Conservation (phyloP, 2,797 vertebrate genomes). For the Pangasius djambal region DNA sequence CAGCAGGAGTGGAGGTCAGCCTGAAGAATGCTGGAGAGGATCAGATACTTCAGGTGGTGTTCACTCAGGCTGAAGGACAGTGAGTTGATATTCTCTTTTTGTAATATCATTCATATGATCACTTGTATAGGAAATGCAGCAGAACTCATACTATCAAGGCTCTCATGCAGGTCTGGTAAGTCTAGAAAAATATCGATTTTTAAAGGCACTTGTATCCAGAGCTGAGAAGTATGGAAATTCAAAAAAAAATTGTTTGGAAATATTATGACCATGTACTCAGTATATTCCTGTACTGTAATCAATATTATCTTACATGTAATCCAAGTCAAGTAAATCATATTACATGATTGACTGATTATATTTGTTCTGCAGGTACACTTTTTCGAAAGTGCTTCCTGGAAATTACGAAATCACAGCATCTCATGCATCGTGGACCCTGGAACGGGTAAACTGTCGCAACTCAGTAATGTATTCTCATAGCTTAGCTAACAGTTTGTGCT, state of each 20-base stretch:
- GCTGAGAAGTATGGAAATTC: neutral
- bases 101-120: neutral
- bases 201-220: neutral
- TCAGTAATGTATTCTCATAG: neutral
- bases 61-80: slow-evolving; percentile 92
- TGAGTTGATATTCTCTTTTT: slow-evolving; percentile 69
- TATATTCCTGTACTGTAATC: neutral
- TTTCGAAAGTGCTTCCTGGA: slow-evolving; percentile 94
- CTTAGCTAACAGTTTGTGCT: neutral
- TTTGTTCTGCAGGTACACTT: slow-evolving; percentile 83
- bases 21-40: slow-evolving; percentile 81
- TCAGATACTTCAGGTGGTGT: slow-evolving; percentile 80
- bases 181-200: neutral
- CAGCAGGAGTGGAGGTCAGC: slow-evolving; percentile 88
- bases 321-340: neutral
- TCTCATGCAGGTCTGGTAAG: neutral
- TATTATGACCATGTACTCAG: neutral
- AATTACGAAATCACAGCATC: slow-evolving; percentile 90
- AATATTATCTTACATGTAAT: neutral
- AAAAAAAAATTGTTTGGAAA: neutral
- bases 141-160: neutral
- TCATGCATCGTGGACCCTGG: slow-evolving; percentile 91
- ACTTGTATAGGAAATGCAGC: neutral
- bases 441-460: slow-evolving; percentile 79
- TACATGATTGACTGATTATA: neutral